phyloP scores from a whole-genome alignment of 2,888 invertebrate genomes.

The Phalera bucephala region DNA sequence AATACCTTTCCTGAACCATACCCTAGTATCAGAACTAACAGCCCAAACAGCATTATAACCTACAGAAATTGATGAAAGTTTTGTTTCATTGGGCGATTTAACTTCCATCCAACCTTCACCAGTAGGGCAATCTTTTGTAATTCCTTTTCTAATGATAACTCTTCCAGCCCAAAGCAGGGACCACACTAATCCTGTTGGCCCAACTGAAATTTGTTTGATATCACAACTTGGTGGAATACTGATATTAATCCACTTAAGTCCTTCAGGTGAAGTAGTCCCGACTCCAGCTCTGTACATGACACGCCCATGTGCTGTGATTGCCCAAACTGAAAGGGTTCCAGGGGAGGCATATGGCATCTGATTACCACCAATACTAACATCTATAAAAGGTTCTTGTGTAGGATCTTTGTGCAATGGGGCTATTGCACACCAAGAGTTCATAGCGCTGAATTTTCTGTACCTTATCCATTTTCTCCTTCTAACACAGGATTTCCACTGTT shows the following conservation, averaged over 20 bases:
- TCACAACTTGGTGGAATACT: conserved; percentile 90
- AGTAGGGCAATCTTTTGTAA: conserved; percentile 89
- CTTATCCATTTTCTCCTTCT: conserved; percentile 95
- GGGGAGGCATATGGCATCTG: conserved; percentile 89
- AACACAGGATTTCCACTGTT: conserved; percentile 95
- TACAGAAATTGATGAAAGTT: conserved; percentile 90
- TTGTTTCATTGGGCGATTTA: conserved; percentile 86
- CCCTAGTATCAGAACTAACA: conserved; percentile 90
- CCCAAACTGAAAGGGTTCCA: conserved; percentile 94
- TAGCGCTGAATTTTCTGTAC: conserved; percentile 92
- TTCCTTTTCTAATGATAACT: conserved; percentile 90
- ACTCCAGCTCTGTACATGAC: conserved; percentile 95
- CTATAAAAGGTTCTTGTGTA: conserved; percentile 96
- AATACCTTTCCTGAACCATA: conserved; percentile 93
- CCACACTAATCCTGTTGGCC: conserved; percentile 94
- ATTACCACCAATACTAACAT: conserved; percentile 93
- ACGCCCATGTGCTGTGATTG: conserved; percentile 95
- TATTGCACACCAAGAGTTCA: conserved; percentile 96
- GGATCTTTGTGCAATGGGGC: conserved; percentile 94
- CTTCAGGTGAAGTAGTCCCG: conserved; percentile 92
- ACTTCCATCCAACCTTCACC: conserved; percentile 92
- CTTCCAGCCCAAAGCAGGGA: conserved; percentile 92
- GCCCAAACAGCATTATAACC: conserved; percentile 92
- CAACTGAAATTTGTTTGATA: conserved; percentile 92
- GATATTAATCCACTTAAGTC: conserved; percentile 91